Evolutionary conservation across 1,140 invertebrate genomes (phyloP).

Genomic region (Asobara japonica): DNA sequence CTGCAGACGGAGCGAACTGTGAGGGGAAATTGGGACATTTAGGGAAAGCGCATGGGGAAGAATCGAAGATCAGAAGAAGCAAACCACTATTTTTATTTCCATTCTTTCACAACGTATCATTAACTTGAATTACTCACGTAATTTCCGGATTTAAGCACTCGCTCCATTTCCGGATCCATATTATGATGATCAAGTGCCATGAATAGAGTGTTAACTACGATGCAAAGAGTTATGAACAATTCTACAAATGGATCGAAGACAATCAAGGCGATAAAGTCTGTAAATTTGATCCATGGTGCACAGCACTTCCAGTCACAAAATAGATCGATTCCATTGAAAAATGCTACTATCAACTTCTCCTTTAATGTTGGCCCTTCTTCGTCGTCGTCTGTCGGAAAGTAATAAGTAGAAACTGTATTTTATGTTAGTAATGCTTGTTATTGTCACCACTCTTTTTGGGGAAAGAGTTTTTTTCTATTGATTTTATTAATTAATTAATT

Average conservation of each 20-base stretch:
- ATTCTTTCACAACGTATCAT: no score
- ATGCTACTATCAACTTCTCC: constrained; percentile 80
- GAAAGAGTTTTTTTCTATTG: constrained; percentile 66
- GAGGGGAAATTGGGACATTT: no score
- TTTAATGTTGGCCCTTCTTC: constrained; percentile 90
- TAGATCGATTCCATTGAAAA: constrained; percentile 85
- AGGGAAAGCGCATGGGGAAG: no score
- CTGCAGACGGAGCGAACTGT: no score
- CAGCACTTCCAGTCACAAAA: constrained; percentile 99
- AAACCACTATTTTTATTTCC: no score
- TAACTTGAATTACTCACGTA: constrained; percentile 88
- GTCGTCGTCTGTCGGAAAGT: constrained; percentile 92
- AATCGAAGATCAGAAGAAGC: no score
- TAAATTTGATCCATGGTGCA: constrained; percentile 88
- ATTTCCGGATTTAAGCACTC: constrained; percentile 89
- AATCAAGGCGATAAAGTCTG: constrained; percentile 88
- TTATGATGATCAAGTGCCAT: constrained; percentile 98
- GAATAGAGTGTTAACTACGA: constrained; percentile 97
- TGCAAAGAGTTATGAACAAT: constrained; percentile 97
- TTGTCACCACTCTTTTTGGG: constrained; percentile 74
- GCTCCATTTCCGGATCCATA: constrained; percentile 88
- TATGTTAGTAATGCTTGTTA: constrained; percentile 72
- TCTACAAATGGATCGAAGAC: constrained; percentile 99
- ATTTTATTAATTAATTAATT: constrained; percentile 30
- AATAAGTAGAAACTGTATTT: constrained; percentile 90